Evolutionary conservation across 2,888 invertebrate species (phyloP).

Genomic region (Seira sanloemensis): DNA sequence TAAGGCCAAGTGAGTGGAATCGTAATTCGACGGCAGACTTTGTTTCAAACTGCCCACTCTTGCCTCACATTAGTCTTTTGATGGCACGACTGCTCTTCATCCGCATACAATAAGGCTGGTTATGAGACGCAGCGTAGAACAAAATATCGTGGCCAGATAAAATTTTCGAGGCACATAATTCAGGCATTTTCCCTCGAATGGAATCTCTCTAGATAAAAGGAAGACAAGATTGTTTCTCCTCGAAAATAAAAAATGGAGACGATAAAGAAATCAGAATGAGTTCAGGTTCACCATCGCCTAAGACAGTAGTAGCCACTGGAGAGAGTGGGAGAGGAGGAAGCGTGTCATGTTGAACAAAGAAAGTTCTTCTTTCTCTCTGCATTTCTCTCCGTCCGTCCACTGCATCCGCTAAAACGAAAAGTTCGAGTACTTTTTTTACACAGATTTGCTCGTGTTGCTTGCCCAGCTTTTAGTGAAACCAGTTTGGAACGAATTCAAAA

Average conservation of each 20-base stretch:
- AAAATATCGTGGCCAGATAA: too few relatives aligned
- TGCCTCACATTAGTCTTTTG: too few relatives aligned
- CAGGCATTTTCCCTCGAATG: background rate
- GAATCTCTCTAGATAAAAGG: background rate
- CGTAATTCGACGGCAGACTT: too few relatives aligned
- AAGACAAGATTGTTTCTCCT: background rate
- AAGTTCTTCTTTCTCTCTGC: background rate
- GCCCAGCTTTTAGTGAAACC: background rate
- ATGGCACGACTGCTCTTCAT: too few relatives aligned
- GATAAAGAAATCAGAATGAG: background rate
- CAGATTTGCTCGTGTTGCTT: background rate
- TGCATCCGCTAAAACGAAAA: too few relatives aligned
- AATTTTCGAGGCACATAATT: too few relatives aligned
- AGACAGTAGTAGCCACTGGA: background rate
- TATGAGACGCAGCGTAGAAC: too few relatives aligned
- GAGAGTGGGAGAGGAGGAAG: background rate
- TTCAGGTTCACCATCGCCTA: conserved; percentile 3
- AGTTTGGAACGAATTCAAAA: conserved; percentile 9
- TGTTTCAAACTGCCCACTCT: too few relatives aligned
- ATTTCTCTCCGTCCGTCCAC: too few relatives aligned
- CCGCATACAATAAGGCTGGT: too few relatives aligned
- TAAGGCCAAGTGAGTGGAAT: too few relatives aligned
- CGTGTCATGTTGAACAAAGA: background rate
- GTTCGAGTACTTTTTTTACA: background rate
- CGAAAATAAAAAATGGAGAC: background rate